Evolutionary conservation across 92 coral and sea anemone genomes (phyloP).

Genomic region (Micromussa lordhowensis): DNA sequence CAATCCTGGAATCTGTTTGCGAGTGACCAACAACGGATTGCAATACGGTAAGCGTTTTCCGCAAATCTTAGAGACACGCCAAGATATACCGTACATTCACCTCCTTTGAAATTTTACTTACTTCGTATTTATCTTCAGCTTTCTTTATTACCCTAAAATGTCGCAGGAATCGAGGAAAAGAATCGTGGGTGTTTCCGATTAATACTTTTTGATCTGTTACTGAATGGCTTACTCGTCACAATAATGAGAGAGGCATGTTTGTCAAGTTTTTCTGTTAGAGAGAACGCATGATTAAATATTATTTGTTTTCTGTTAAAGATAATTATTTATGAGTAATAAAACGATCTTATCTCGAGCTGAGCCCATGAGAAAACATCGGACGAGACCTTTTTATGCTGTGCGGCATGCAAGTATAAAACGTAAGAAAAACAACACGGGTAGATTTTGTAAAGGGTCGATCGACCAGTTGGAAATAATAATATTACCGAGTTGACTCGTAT

Average conservation of each 20-base stretch:
- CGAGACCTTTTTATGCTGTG: neutral
- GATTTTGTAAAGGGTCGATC: no score
- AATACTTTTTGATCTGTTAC: no score
- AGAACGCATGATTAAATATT: neutral
- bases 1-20: slow-evolving; percentile 82
- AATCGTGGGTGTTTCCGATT: neutral
- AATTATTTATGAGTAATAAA: neutral
- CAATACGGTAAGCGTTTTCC: slow-evolving; percentile 71
- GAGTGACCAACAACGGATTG: slow-evolving; percentile 84
- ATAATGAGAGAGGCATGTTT: neutral
- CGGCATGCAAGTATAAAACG: neutral
- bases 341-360: neutral
- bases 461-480: no score
- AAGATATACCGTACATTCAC: neutral
- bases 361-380: neutral
- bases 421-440: neutral
- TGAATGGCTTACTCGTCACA: neutral
- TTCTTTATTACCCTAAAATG: neutral
- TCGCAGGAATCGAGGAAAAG: neutral
- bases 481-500: no score
- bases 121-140: neutral
- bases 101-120: neutral
- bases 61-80: neutral
- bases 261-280: neutral
- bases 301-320: neutral